Evolutionary conservation across 2,888 invertebrate species (phyloP).

Genomic region (Nymphalis urticae): DNA sequence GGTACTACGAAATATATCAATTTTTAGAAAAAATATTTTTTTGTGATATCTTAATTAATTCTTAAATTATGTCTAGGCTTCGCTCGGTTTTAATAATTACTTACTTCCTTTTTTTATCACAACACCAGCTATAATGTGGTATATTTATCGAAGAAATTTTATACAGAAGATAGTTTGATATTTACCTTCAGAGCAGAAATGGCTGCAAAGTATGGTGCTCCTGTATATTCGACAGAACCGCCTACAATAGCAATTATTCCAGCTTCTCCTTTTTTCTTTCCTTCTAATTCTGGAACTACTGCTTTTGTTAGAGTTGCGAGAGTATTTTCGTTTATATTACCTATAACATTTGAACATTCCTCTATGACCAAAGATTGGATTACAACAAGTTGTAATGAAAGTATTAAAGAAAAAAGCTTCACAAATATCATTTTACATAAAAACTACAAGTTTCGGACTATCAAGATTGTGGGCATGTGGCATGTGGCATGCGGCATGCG

Average conservation of each 20-base stretch:
- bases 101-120: too few species aligned
- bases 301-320: conserved; percentile 50
- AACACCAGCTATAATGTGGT: not conserved
- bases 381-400: conserved; percentile 1
- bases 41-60: too few species aligned
- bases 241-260: conserved; percentile 96
- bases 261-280: conserved; percentile 89
- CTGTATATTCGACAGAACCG: conserved; percentile 96
- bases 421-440: not conserved
- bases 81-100: too few species aligned
- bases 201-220: conserved; percentile 98
- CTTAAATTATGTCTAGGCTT: too few species aligned
- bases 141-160: not conserved
- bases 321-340: conserved; percentile 41
- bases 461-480: too few species aligned
- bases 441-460: not conserved
- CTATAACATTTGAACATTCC: conserved; percentile 40
- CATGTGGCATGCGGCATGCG: too few species aligned
- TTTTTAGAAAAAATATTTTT: too few species aligned
- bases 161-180: not conserved
- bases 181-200: conserved; percentile 89
- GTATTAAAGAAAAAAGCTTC: not conserved
- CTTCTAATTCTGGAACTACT: conserved; percentile 55
- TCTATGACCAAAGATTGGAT: conserved; percentile 35
- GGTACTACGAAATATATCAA: too few species aligned